Base-by-base conservation (phyloP, 23 tunicate species). In the Trididemnum nubilum region DNA sequence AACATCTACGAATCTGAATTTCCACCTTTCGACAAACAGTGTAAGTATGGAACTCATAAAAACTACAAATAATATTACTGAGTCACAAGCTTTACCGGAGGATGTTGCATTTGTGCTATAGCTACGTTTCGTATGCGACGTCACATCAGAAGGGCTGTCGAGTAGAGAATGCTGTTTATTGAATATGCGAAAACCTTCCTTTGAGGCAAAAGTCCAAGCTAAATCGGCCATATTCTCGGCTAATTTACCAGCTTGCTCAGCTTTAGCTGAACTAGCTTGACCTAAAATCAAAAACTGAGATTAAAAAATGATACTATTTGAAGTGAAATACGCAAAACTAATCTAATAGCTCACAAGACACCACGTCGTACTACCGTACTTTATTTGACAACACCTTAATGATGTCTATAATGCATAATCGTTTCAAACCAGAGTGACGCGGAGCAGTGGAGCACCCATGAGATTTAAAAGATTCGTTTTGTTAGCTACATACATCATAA, bases 131-230 rank as follows among this genome's bases (percentile, higher is more conserved):
- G 38, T 7, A 23, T 63, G 27, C 38, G 74, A 12, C 31, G 12
- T 33, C 12, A 12, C 9, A 33, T 12, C 12, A 32, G 37, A 30
- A 9, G 22, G 12, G 9, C 33, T 33, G 9, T 24, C 74, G 7
- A 67, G 74, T n/a, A 67, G n/a, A 1, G 40, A 38, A 34, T 60
- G 69, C 25, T 1, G 33, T 57, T 84, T 39, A 28, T 93, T 93
- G 34, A 93, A 93, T 15, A 84, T 25, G 5, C 89, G 73, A 44
- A 93, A 93, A 0, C 98, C 98, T 80, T 93, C 98, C 66, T 84
- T 93, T 19, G 89, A 73, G 0, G 98, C 98, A 81, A 93, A 93
- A 0, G 84, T 84, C 98, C 98, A 93, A 1, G 94, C 93, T 30
- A 93, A 76, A 51, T 93, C 93, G 9, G 89, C 87, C 93, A 93